Base-by-base conservation (phyloP, 1,140 invertebrate species). In the Drosophila dunni region DNA sequence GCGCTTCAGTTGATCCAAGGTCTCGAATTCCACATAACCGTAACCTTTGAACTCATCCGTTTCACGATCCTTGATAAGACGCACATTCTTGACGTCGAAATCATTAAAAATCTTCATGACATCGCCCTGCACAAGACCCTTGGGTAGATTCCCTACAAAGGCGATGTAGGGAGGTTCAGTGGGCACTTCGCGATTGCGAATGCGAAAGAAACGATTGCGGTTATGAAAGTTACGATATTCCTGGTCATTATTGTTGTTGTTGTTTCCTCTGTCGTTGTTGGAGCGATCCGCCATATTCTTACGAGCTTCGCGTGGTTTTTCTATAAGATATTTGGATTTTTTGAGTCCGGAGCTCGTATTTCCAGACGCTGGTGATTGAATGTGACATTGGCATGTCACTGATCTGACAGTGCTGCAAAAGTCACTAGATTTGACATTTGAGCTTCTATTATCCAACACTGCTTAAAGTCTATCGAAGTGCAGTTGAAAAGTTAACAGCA, bases 1-100 rank as follows among this genome's bases (percentile, higher is more conserved):
- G 77, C 94, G 93, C 86, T 96, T 94, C 60, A 99, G 93, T 82
- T 97, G 96, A 10, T 96, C 93, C 10, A 95, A 73, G 65, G 96
- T 95, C 79, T 97, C 96, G 93, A 99, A 99, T 93, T 99, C 98
- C 45, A 99, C 98, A 93, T 99, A 99, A 91, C 98, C 98, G 93
- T 98, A 99, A 46, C 98, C 97, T 94, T 98, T 98, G 94, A 98
- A 97, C 92, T 95, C 95, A 92, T 98, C 98, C 48, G 97, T 98
- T 83, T 99, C 98, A 93, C 95, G 96, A 93, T 99, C 98, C 94
- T 97, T 96, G 36, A 99, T 97, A 78, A 99, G 93, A 83, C 98
- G 95, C 46, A 98, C 95, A 93, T 94, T 96, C 94, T 96, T 96
- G 38, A 97, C 94, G 79, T 95, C 94, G 63, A 96, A 92, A 48